A percentile compares a stretch with the other conserved stretches of the same genome.
Conservation (phyloP, 1,140 invertebrate species). For the Akabosia matsudoensis region DNA sequence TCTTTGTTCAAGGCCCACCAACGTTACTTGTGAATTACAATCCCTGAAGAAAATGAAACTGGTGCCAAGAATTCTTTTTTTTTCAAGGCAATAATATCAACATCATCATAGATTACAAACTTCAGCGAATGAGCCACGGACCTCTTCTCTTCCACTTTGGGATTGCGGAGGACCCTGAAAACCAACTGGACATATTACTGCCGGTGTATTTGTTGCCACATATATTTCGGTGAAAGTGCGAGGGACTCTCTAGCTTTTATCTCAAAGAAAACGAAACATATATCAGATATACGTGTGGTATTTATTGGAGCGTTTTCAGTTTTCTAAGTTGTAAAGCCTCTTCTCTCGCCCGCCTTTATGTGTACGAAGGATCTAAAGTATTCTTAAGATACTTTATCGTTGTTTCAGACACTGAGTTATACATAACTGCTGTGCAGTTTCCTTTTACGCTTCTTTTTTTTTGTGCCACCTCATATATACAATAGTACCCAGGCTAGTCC, state of each 20-base stretch:
- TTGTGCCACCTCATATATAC: too few species aligned
- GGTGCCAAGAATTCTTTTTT: neutral
- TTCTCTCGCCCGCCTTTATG: neutral
- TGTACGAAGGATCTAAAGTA: neutral
- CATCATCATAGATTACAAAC: neutral
- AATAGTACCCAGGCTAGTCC: too few species aligned
- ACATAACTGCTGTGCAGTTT: neutral
- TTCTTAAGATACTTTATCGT: neutral
- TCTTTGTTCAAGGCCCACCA: neutral
- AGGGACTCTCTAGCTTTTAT: neutral
- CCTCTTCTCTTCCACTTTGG: neutral
- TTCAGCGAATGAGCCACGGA: neutral
- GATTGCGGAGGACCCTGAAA: neutral
- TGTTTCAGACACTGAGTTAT: neutral
- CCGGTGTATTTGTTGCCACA: too few species aligned
- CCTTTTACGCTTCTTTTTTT: neutral
- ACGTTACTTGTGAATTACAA: neutral
- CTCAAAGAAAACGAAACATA: neutral
- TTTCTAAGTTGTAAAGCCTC: neutral
- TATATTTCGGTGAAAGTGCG: too few species aligned
- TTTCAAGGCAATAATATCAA: slow-evolving; percentile 7
- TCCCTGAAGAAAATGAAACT: neutral
- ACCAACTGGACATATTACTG: neutral
- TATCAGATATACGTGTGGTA: neutral
- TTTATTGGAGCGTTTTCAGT: neutral